Base-by-base conservation (phyloP, 2,888 invertebrate genomes). In the Mantis religiosa region DNA sequence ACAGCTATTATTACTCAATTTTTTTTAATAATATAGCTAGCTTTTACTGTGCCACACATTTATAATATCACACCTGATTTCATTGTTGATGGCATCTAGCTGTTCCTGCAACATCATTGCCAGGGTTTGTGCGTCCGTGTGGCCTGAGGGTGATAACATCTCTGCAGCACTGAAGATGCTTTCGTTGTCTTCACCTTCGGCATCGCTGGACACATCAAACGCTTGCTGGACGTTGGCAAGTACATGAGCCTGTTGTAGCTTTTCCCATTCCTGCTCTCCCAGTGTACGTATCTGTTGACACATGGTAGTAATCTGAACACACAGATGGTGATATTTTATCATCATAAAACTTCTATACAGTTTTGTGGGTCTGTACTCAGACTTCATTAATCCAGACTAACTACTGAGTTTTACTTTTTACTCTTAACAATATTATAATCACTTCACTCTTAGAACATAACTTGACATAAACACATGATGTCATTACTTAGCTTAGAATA, bases 71-170 rank as follows among this genome's bases (percentile, higher is more conserved):
- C 94, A 94, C 93, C 96, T 95, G 92, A 99, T 99, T 95, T 99
- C 99, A 92, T 99, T 99, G 94, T 99, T 99, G 93, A 99, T 99
- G 92, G 99, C 99, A 94, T 99, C 99, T 91, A 99, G 95, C 93
- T 99, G 99, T 92, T 99, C 99, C 93, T 99, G 99, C 91, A 99
- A 95, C 98, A 99, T 99, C 93, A 99, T 96, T 85, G 99, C 99
- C 91, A 99, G 94, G 0, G 99, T 98, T 92, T 99, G 99, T 86
- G 99, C 99, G 94, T 99, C 99, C 4, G 98, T 97, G 93, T 94
- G 95, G 41, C 94, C 94, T 12, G 93, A 93, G 0, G 97, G 97
- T 83, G 96, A 97, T 92, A 96, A 94, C 91, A 96, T 95, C 91
- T 96, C 96, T 15, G 95, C 95, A 30, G 96, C 95, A 91, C 96